Evolutionary conservation across 2,797 vertebrate genomes (phyloP), one percentile per base, ranked within the genome.

Genomic region (Gallinago nigripennis): DNA sequence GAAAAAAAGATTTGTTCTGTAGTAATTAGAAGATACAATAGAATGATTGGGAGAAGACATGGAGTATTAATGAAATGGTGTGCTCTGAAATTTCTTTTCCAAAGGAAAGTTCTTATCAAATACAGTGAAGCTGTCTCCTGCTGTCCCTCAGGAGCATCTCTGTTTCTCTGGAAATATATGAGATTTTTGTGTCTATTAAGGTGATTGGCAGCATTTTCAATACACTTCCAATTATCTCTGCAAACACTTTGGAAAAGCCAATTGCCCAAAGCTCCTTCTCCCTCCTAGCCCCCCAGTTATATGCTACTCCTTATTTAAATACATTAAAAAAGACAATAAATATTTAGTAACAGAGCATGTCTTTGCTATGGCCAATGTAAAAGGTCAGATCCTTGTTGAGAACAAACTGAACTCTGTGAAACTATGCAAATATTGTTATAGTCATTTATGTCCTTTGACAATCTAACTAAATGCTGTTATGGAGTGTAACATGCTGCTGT

Each of bases 201-300:
- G 90, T 96, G 86, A 97, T 86, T 92, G 80, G 69, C 91, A 95
- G 75, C 81, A 70, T 94, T 95, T 92, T 95, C 94, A 95, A 96
- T 94, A 87, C 72, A 64, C 86, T 97, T 93, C 75, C 81, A 94
- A 39, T 95, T 96, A 94, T 85, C 56, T 89, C 86, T 87, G 57
- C 68, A 92, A 95, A 94, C 45, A 71, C 56, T 94, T 68, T 58
- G 46, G 83, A 96, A 93, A 88, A 96, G 60, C 39, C 85, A 94
- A 75, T 96, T 84, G 79, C 68, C 83, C 56, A 77, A 54, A 82
- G 88, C 75, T 68, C 19, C 35, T 90, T 10, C 8, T 8, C 16
- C 15, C 4, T 6, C 19, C 3, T 48, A 48, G 23, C 23, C 46
- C 46, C 56, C 31, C 6, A 43, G 3, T 88, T 70, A 82, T 70